Conservation (phyloP, 2,888 invertebrate species). For the Drosophila incognita region DNA sequence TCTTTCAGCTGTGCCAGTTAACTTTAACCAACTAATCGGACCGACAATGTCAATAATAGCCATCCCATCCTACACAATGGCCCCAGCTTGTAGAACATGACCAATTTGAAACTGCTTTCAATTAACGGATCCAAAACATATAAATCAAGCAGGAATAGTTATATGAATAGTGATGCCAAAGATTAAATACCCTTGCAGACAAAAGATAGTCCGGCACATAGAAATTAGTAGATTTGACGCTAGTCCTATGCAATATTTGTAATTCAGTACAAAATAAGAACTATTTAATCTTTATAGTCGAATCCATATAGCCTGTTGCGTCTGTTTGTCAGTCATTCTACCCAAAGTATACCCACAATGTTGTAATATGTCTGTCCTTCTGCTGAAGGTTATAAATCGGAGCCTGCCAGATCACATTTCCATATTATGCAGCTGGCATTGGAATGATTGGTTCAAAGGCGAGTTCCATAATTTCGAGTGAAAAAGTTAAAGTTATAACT, state of each 20-base stretch:
- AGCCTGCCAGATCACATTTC: too few relatives aligned
- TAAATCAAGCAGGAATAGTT: not conserved
- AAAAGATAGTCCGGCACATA: not conserved
- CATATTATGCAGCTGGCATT: not conserved
- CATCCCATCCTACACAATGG: conserved; percentile 23
- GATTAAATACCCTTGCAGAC: not conserved
- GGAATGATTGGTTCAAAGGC: too few relatives aligned
- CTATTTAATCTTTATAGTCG: not conserved
- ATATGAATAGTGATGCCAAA: not conserved
- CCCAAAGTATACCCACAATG: not conserved
- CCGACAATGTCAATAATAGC: conserved; percentile 26
- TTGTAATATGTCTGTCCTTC: not conserved
- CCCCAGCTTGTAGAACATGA: conserved; percentile 3
- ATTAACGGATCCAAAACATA: conserved; percentile 8
- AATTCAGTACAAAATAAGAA: not conserved
- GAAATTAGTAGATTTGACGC: not conserved
- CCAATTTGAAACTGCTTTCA: conserved; percentile 12
- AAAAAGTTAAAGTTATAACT: not conserved
- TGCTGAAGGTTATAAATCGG: not conserved
- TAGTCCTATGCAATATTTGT: not conserved
- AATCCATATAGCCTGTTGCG: not conserved
- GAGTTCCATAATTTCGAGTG: not conserved
- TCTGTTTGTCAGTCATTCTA: not conserved
- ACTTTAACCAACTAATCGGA: conserved; percentile 35
- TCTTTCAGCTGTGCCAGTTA: conserved; percentile 61